These are phyloP conservation scores for Hypsopygia costalis DNA, from an alignment of 2,888 invertebrate species.

Conservation along the genomic window DNA sequence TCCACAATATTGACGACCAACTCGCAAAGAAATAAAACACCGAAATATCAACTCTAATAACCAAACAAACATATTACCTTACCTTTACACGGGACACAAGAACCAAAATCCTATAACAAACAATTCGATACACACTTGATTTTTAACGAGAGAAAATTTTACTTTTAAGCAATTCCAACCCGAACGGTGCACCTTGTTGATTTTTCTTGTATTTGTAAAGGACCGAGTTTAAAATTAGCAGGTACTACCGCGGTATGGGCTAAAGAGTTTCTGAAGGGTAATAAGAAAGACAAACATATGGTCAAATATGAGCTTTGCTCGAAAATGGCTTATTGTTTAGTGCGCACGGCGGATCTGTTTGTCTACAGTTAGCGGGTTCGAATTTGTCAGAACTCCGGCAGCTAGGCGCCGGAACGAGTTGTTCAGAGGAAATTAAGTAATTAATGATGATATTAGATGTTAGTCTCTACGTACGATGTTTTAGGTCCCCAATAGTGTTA, in stretches of 20 bases:
- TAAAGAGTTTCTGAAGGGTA: conserved; percentile 43
- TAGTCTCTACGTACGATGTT: no score
- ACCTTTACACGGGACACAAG: conserved; percentile 29
- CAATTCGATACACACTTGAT: neutral
- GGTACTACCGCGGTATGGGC: conserved; percentile 64
- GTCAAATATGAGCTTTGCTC: conserved; percentile 16
- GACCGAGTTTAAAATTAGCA: conserved; percentile 65
- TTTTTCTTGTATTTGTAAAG: conserved; percentile 58
- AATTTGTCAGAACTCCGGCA: conserved; percentile 13
- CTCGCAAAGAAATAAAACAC: conserved; percentile 40
- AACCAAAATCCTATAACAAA: conserved; percentile 26
- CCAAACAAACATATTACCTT: conserved; percentile 50
- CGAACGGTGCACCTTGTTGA: conserved; percentile 42
- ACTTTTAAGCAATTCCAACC: conserved; percentile 28
- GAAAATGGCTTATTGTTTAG: conserved; percentile 11
- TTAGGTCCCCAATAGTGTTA: no score
- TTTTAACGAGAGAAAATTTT: neutral
- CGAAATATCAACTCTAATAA: conserved; percentile 52
- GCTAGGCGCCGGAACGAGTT: neutral
- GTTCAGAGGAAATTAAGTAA: neutral
- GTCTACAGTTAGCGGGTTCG: conserved; percentile 29
- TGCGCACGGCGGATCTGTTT: conserved; percentile 18
- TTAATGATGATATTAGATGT: neutral
- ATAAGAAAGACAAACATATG: conserved; percentile 41
- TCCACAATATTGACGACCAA: neutral